Percentiles rank a stretch among this genome's conserved stretches.
Evolutionary conservation across 2,797 vertebrate species (phyloP).

Genomic region (Aulostomus chinensis): DNA sequence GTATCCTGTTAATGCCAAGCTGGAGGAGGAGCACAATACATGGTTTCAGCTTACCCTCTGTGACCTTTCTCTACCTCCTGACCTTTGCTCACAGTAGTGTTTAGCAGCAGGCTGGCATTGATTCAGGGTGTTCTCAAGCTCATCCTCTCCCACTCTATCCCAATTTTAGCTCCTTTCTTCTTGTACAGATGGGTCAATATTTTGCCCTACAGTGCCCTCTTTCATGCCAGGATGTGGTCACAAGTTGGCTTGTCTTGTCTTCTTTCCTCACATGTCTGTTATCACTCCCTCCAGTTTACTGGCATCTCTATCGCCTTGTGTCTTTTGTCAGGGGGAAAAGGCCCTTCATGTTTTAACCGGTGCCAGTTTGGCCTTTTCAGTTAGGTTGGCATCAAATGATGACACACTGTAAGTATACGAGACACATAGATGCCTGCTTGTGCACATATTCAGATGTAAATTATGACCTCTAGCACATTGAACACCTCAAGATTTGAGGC

Average conservation of each 20-base stretch:
- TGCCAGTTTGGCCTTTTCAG: constrained; percentile 1
- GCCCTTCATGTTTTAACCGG: neutral
- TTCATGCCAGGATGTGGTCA: constrained; percentile 35
- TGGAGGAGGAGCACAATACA: constrained; percentile 5
- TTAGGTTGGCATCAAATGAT: neutral
- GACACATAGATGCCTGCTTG: neutral
- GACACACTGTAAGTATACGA: neutral
- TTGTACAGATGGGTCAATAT: constrained; percentile 41
- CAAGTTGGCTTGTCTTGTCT: constrained; percentile 29
- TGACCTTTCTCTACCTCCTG: constrained; percentile 45
- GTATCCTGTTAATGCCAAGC: constrained; percentile 5
- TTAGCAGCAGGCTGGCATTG: constrained; percentile 21
- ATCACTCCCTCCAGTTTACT: constrained; percentile 23
- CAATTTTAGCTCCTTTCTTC: constrained; percentile 29
- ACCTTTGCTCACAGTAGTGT: constrained; percentile 12
- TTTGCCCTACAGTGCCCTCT: constrained; percentile 18
- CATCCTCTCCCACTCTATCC: constrained; percentile 4
- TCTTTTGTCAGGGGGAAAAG: too few species aligned
- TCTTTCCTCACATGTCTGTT: constrained; percentile 10
- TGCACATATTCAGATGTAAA: neutral
- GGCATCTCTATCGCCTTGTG: neutral
- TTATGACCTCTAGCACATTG: too few species aligned
- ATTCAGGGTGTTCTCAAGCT: constrained; percentile 29
- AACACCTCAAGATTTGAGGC: too few species aligned
- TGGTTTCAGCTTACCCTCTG: constrained; percentile 7